Conservation (phyloP, 1,140 invertebrate species). For the Drosophila sturtevanti region DNA sequence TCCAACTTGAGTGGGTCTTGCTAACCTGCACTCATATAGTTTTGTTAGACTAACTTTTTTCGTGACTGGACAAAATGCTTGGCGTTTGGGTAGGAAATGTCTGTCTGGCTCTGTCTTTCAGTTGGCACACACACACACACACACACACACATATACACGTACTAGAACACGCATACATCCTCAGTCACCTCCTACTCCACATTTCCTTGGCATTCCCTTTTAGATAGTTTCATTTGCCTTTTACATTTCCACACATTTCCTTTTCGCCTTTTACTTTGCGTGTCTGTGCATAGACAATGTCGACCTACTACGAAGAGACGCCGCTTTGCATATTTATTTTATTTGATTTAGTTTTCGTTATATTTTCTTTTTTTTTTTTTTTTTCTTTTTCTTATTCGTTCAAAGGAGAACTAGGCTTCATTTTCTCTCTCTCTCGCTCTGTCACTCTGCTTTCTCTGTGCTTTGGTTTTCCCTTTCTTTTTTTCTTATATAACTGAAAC, state of each 20-base stretch:
- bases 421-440: not conserved
- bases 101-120: conserved; percentile 55
- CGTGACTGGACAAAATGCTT: conserved; percentile 74
- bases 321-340: conserved; percentile 80
- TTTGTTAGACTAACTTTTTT: conserved; percentile 66
- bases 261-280: conserved; percentile 54
- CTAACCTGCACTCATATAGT: conserved; percentile 64
- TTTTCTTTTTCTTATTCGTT: too few relatives aligned
- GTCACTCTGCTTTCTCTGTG: not conserved
- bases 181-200: conserved; percentile 3
- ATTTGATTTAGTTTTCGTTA: conserved; percentile 63
- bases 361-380: conserved; percentile 19
- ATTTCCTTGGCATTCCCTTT: not conserved
- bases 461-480: not conserved
- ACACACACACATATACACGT: not conserved
- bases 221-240: conserved; percentile 77
- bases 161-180: not conserved
- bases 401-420: not conserved
- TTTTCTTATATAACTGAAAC: conserved; percentile 59
- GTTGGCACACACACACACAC: conserved; percentile 58
- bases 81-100: conserved; percentile 52
- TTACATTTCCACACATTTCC: conserved; percentile 79
- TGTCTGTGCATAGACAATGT: conserved; percentile 67
- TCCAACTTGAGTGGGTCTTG: conserved; percentile 58
- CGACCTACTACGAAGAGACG: conserved; percentile 69